These are phyloP conservation scores for Barnardius zonarius DNA, from an alignment of 2,113 vertebrate genomes.

Conservation along the genomic window DNA sequence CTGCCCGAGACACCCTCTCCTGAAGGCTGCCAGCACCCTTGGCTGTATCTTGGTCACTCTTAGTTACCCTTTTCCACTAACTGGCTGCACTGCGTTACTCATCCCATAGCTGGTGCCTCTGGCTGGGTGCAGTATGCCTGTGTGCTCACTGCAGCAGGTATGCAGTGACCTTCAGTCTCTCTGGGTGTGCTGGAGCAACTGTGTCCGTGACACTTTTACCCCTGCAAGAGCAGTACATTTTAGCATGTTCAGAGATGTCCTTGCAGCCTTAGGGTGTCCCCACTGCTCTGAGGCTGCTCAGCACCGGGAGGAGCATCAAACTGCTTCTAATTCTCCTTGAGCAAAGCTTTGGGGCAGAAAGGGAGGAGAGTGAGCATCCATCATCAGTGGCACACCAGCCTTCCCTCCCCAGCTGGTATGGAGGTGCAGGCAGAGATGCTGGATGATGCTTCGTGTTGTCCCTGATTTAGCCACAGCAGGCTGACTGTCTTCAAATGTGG, in stretches of 20 bases:
- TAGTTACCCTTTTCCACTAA: neutral
- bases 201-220: neutral
- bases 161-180: neutral
- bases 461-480: neutral
- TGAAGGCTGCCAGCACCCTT: neutral
- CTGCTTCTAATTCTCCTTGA: constrained; percentile 4
- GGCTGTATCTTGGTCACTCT: neutral
- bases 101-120: neutral
- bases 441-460: neutral
- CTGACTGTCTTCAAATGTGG: neutral
- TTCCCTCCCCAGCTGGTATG: neutral
- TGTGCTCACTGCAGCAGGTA: neutral
- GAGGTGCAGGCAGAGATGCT: neutral
- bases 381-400: neutral
- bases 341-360: neutral
- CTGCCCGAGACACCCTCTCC: neutral
- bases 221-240: neutral
- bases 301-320: neutral
- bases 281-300: constrained; percentile 14
- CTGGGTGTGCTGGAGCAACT: neutral
- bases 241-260: neutral
- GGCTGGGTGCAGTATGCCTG: neutral
- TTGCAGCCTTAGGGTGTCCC: constrained; percentile 24
- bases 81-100: neutral
- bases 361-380: neutral